A percentile compares a stretch with the other conserved stretches of the same genome.
These are phyloP conservation scores for Plusia festucae DNA, from an alignment of 2,888 invertebrate genomes.

Conservation along the genomic window DNA sequence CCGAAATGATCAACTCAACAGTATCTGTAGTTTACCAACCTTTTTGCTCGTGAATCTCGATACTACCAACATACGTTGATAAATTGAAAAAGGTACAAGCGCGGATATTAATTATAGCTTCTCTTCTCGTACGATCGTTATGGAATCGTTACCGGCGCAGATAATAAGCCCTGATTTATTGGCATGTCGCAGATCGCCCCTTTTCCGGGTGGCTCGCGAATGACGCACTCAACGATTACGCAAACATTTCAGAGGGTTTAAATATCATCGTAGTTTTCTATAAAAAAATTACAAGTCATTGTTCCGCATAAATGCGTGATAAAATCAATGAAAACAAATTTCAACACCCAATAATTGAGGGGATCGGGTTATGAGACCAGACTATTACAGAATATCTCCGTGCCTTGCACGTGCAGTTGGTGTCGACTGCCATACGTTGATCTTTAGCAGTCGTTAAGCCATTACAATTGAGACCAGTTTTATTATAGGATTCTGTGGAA, in stretches of 20 bases:
- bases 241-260: slow-evolving; percentile 46
- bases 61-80: slow-evolving; percentile 64
- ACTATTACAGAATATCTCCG: too few species aligned
- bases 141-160: slow-evolving; percentile 58
- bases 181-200: slow-evolving; percentile 50
- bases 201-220: slow-evolving; percentile 60
- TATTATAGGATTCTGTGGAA: too few species aligned
- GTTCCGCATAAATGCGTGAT: too few species aligned
- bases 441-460: too few species aligned
- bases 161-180: slow-evolving; percentile 72
- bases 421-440: too few species aligned
- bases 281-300: too few species aligned
- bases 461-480: too few species aligned
- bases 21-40: slow-evolving; percentile 36
- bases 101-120: slow-evolving; percentile 72
- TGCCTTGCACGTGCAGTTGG: too few species aligned
- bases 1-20: slow-evolving; percentile 5
- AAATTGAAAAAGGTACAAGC: slow-evolving; percentile 72
- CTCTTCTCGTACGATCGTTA: slow-evolving; percentile 54
- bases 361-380: too few species aligned
- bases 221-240: slow-evolving; percentile 56
- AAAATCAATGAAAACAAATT: too few species aligned
- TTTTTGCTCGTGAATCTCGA: slow-evolving; percentile 38
- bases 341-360: too few species aligned
- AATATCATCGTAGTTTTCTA: too few species aligned